phyloP scores from a whole-genome alignment of 2,797 vertebrate genomes.

The Stomatorhinus walkeri region DNA sequence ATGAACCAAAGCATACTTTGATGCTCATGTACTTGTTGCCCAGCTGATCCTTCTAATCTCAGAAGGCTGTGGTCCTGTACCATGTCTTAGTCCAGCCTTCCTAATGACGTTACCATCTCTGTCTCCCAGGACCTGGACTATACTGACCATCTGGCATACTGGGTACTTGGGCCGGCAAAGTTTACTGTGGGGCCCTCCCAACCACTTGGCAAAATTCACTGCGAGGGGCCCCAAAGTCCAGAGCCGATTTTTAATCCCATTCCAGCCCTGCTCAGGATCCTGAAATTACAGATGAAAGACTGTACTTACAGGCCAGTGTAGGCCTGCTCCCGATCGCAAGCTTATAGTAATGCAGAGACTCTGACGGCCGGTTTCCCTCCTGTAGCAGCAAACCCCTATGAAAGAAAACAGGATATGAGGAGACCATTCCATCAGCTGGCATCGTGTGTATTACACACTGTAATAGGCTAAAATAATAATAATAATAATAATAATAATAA shows the following conservation, averaged over 20 bases:
- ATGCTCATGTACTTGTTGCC: not conserved
- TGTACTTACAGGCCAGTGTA: constrained; percentile 95
- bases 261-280: constrained; percentile 36
- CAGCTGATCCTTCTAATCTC: not conserved
- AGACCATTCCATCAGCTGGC: not conserved
- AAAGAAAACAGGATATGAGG: constrained; percentile 32
- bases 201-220: not conserved
- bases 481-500: too few species aligned
- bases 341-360: constrained; percentile 96
- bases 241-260: not conserved
- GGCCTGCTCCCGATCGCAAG: constrained; percentile 95
- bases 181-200: not conserved
- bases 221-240: not conserved
- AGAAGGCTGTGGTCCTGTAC: not conserved
- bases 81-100: not conserved
- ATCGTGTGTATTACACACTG: not conserved
- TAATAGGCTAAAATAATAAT: not conserved
- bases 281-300: constrained; percentile 46
- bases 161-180: not conserved
- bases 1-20: not conserved
- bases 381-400: constrained; percentile 91
- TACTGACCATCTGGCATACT: not conserved
- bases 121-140: not conserved
- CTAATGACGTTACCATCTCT: not conserved
- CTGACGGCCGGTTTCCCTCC: constrained; percentile 91